A percentile compares a stretch with the other conserved stretches of the same genome.
Evolutionary conservation across 2,888 invertebrate genomes (phyloP).

Genomic region (Plusia festucae): DNA sequence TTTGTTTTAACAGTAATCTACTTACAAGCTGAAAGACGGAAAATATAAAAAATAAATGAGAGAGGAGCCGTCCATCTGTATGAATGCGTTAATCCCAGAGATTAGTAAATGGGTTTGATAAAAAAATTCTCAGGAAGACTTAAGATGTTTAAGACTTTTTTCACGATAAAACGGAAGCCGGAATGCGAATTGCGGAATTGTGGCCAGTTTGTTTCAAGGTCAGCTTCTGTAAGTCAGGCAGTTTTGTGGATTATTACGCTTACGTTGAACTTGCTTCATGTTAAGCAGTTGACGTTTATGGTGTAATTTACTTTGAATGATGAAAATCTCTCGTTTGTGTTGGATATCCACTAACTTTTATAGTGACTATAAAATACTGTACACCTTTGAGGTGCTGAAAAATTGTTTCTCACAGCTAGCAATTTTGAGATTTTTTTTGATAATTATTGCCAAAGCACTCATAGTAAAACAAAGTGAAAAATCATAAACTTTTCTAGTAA

Average conservation of each 20-base stretch:
- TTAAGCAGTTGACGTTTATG: conserved; percentile 7
- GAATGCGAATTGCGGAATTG: conserved; percentile 50
- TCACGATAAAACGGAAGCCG: conserved; percentile 44
- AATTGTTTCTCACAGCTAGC: no score
- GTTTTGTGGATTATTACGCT: conserved; percentile 40
- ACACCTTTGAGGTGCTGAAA: background rate
- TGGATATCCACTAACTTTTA: no score
- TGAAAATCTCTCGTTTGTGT: background rate
- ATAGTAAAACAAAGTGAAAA: no score
- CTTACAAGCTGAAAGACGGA: conserved; percentile 46
- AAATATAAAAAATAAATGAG: conserved; percentile 57
- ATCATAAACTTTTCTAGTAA: no score
- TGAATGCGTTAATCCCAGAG: conserved; percentile 60
- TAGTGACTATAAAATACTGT: no score
- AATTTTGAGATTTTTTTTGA: no score
- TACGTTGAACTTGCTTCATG: conserved; percentile 10
- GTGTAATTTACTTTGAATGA: background rate
- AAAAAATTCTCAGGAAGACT: conserved; percentile 57
- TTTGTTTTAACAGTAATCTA: conserved; percentile 62
- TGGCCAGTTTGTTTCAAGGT: conserved; percentile 51
- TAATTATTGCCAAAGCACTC: no score
- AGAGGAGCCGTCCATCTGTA: conserved; percentile 42
- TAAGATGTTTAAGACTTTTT: conserved; percentile 56
- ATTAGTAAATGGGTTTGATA: conserved; percentile 62
- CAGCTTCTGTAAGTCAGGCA: conserved; percentile 39